Conservation (phyloP, 37 sponge, comb jelly and placozoan species). For the Ianthella basta region DNA sequence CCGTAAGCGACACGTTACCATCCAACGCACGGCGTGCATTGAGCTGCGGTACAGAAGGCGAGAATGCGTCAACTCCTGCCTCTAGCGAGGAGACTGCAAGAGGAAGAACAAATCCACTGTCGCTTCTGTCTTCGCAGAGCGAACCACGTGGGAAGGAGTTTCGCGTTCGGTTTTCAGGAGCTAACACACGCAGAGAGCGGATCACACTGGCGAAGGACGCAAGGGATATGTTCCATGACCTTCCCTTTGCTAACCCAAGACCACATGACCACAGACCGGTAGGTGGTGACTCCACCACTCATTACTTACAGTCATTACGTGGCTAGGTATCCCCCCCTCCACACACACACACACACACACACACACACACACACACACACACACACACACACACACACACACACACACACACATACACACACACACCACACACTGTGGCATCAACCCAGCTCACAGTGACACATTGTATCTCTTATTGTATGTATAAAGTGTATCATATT, state of each 20-base stretch:
- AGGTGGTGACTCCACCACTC: background rate
- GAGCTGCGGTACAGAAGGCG: background rate
- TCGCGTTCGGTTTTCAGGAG: background rate
- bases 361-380: too few species aligned
- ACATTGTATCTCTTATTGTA: too few species aligned
- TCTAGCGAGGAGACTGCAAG: background rate
- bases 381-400: too few species aligned
- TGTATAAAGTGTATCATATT: too few species aligned
- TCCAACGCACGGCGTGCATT: background rate
- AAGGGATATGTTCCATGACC: background rate
- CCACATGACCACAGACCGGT: slow-evolving; percentile 56
- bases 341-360: too few species aligned
- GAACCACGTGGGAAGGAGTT: background rate
- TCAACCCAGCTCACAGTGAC: too few species aligned
- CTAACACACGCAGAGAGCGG: background rate
- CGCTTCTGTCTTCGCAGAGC: background rate
- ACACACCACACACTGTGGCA: too few species aligned
- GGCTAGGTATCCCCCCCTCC: too few species aligned
- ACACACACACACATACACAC: too few species aligned
- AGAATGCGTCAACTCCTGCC: background rate
- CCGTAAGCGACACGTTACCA: background rate
- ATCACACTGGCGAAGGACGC: background rate
- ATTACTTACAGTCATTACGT: background rate
- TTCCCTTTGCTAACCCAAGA: slow-evolving; percentile 31
- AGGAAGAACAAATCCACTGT: background rate